Evolutionary conservation across 1,140 invertebrate genomes (phyloP), one percentile per base, ranked within the genome.

Genomic region (Charaxes varanes): DNA sequence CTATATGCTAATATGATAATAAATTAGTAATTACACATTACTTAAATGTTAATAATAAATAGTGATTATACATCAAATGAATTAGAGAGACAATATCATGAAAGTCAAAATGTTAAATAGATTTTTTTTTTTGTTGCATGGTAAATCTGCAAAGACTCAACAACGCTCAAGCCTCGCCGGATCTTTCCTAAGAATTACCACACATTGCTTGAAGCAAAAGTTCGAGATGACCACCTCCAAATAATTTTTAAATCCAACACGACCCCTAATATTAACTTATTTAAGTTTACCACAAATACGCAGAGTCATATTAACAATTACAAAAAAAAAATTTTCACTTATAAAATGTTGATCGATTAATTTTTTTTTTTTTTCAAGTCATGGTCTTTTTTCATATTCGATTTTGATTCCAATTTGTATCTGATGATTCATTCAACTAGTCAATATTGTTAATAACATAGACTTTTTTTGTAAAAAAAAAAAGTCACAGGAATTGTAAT

Each of bases 21-120:
- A 76, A 81, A 79, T 81, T 77, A 78, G 77, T 67, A 79, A 71
- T 72, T 66, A 78, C 76, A 72, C 61, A 65, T 82, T 80, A 82
- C 76, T 80, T 82, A 78, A 76, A 72, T 74, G 49, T 82, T n/a
- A 78, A 76, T 74, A 79, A 79, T 82, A 82, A 82, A 79, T 82
- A 82, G 68, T 57, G 58, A 71, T 66, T 79, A 78, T 51, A 62
- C 53, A 61, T 66, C 52, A 78, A 79, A 82, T 68, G 58, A 85
- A 82, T 76, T 72, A 82, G 79, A 85, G 79, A 84, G 80, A 81
- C 79, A 79, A 82, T 76, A 79, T 81, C 72, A 73, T 69, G 54
- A 34, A 36, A 26, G 26, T 28, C 26, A 28, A 31, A 31, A 17
- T 10, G 28, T 31, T 31, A 31, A 31, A 31, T 17, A 31, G n/a